Evolutionary conservation across 2,888 invertebrate genomes (phyloP), one percentile per base, ranked within the genome.

Genomic region (Andrena fulva): DNA sequence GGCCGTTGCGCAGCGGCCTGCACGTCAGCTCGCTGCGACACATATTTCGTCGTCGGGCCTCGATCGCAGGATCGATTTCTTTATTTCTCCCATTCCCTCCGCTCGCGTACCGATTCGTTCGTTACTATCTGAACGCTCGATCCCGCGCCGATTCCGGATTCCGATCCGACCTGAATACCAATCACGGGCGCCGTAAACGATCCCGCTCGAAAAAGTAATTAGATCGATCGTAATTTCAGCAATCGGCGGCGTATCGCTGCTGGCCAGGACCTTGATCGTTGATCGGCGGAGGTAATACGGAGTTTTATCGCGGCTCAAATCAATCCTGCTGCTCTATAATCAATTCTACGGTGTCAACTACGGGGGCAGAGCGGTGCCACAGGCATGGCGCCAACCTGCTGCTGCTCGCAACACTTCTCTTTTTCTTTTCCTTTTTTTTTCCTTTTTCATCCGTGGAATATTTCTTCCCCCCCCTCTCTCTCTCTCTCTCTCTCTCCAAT

Each of bases 341-440:
- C 85, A 85, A 77, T 85, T 75, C 63, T 56, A 66, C 62, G 56
- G 76, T 71, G 73, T 77, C 82, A 80, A 85, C 70, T 50, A 60
- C 48, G 68, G 68, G 66, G 72, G 72, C 85, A 77, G 42, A 74
- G 52, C 68, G 69, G 62, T 72, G 52, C 72, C 77, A 56, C 27
- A 20, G 56, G 81, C 56, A 59, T 82, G 82, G 82, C 82, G 85
- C 77, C 85, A 82, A 82, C 75, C 72, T 77, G 60, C 60, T 75
- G 20, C 20, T 54, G 27, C 27, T 56, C 3, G 56, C 20, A 56
- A 56, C 56, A 33, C 7, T 33, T 20, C 29, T 63, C 24, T 10
- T 52, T 42, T 42, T 64, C 10, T 33, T 8, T 62, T 24, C 4
- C 27, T 5, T 31, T 62, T 54, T 60, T 56, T 56, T 29, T 33